phyloP scores from a whole-genome alignment of 2,113 vertebrate genomes.

The Melanerpes formicivorus region DNA sequence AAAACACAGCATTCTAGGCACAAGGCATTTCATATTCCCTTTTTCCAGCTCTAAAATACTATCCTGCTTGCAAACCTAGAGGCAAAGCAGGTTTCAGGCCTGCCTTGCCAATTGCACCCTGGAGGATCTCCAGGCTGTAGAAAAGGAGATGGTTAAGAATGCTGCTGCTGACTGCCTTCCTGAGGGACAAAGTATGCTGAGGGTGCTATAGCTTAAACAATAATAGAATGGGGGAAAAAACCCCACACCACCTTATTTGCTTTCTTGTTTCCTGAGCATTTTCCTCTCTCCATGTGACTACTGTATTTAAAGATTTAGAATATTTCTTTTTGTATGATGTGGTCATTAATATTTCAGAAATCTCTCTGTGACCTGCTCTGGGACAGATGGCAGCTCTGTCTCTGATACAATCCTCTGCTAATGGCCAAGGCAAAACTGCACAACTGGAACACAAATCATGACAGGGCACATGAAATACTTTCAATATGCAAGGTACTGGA shows the following conservation, averaged over 20 bases:
- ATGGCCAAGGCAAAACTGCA: slow-evolving; percentile 9
- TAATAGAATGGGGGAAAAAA: not conserved
- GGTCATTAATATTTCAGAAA: slow-evolving; percentile 30
- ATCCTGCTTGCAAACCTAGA: not conserved
- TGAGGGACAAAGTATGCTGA: not conserved
- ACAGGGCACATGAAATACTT: not conserved
- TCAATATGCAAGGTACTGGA: not conserved
- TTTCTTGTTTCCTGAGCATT: not conserved
- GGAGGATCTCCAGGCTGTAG: not conserved
- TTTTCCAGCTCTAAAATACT: not conserved
- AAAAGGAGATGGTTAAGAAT: not conserved
- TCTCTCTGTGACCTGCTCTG: slow-evolving; percentile 30
- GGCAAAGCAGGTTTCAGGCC: not conserved
- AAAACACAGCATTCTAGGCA: not conserved
- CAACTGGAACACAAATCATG: slow-evolving; percentile 1
- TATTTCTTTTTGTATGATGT: not conserved
- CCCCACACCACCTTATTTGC: not conserved
- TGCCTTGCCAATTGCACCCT: not conserved
- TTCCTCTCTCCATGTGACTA: not conserved
- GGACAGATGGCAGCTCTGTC: slow-evolving; percentile 19
- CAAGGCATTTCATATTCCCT: not conserved
- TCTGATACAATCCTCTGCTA: slow-evolving; percentile 24
- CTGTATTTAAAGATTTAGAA: slow-evolving; percentile 2
- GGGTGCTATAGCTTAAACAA: not conserved
- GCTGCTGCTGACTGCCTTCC: not conserved